A percentile compares a stretch with the other conserved stretches of the same genome.
phyloP scores from a whole-genome alignment of 2,888 invertebrate genomes.

The Xanthia togata region DNA sequence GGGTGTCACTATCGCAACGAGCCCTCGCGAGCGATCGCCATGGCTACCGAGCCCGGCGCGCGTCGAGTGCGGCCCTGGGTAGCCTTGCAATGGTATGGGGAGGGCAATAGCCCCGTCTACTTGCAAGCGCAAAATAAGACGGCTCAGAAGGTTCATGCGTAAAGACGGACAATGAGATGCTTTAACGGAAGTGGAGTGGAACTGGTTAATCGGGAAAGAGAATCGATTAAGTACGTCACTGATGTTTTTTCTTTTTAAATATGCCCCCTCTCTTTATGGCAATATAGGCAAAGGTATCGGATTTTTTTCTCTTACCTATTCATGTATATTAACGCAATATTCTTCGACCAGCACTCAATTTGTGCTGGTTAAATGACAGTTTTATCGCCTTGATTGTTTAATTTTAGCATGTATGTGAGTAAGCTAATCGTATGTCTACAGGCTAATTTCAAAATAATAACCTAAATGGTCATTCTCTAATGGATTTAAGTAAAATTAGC shows the following conservation, averaged over 20 bases:
- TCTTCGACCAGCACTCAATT: not conserved
- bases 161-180: not conserved
- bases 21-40: conserved; percentile 84
- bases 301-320: not conserved
- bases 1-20: conserved; percentile 87
- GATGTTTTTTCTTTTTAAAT: not conserved
- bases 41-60: conserved; percentile 79
- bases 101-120: conserved; percentile 89
- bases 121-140: conserved; percentile 71
- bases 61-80: conserved; percentile 89
- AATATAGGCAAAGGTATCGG: not conserved
- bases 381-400: not conserved
- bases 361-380: not conserved
- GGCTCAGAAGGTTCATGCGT: conserved; percentile 68
- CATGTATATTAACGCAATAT: not conserved
- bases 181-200: no score
- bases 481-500: not conserved
- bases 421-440: not conserved
- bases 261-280: not conserved
- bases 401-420: not conserved
- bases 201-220: not conserved
- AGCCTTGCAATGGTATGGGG: conserved; percentile 91
- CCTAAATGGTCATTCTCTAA: not conserved
- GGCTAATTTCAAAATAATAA: not conserved
- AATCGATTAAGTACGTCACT: not conserved